Evolutionary conservation across 2,888 invertebrate species (phyloP), one percentile per base, ranked within the genome.

Genomic region (Drosophila emarginata): DNA sequence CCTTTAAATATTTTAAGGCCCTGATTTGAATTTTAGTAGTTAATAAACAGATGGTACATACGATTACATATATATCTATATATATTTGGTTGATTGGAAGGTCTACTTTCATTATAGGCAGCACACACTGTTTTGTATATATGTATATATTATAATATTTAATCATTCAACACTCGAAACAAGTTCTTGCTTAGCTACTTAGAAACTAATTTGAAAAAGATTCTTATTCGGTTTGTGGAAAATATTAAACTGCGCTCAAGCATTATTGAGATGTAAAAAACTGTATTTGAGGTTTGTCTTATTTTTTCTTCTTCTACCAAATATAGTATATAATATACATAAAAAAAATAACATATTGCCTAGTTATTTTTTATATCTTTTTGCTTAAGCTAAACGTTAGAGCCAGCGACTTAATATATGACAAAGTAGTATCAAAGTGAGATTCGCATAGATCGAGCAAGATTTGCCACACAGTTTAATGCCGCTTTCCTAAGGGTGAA

Each of bases 381-480:
- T 6, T 4, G 23, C 26, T 71, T 74, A 74, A 77, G 69, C 74
- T 77, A 74, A 76, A 61, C 80, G 90, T 89, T 91, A 90, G 70
- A 90, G 89, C 79, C 85, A 82, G 76, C 81, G 84, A 70, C 81
- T 88, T 61, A 90, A 64, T 72, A 79, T 72, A 67, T 86, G 78
- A 67, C 89, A 78, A 62, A 90, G 69, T 61, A 91, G 66, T 63
- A 92, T 71, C 74, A 92, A 79, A 63, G 80, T 64, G 45, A 88
- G 79, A 78, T 90, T 92, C 61, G 84, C 79, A 72, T 88, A 84
- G 53, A 90, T 71, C 59, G 78, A 76, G 66, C 81, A 88, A 12
- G 91, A 93, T 74, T 93, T 92, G 51, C 95, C 95, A 79, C 95
- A 95, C 91, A 95, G 93, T 84, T 94, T 94, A 66, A 95, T 95